Evolutionary conservation across 92 coral and sea anemone genomes (phyloP).

Genomic region (Heteractis magnifica): DNA sequence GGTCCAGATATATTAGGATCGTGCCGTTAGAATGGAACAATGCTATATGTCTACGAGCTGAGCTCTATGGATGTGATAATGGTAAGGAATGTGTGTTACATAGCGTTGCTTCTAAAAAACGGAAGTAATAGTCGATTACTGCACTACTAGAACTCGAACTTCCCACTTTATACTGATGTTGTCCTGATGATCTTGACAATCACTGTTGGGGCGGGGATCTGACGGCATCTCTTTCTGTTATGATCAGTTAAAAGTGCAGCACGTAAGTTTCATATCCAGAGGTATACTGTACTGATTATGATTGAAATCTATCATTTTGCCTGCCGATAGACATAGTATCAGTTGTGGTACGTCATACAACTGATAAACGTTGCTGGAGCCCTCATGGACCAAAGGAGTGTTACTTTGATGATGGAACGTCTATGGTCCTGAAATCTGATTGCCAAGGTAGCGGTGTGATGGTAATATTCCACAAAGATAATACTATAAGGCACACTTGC

Average conservation of each 20-base stretch:
- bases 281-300: background rate
- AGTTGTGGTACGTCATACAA: conserved; percentile 47
- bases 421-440: conserved; percentile 51
- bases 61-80: conserved; percentile 71
- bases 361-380: conserved; percentile 77
- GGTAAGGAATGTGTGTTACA: conserved; percentile 35
- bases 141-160: too few relatives aligned
- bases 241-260: background rate
- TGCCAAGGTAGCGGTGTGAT: conserved; percentile 70
- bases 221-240: background rate
- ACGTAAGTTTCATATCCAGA: background rate
- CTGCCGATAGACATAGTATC: conserved; percentile 60
- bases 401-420: conserved; percentile 48
- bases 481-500: conserved; percentile 67
- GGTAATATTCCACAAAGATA: conserved; percentile 62
- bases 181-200: too few relatives aligned
- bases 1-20: conserved; percentile 63
- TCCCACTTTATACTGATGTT: too few relatives aligned
- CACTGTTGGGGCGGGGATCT: too few relatives aligned
- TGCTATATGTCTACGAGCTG: conserved; percentile 68
- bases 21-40: conserved; percentile 50
- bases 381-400: conserved; percentile 59
- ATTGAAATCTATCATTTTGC: background rate
- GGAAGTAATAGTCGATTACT: too few relatives aligned
- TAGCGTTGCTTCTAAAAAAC: background rate